phyloP scores from a whole-genome alignment of 1,140 invertebrate species.

The Lucilia cuprina region DNA sequence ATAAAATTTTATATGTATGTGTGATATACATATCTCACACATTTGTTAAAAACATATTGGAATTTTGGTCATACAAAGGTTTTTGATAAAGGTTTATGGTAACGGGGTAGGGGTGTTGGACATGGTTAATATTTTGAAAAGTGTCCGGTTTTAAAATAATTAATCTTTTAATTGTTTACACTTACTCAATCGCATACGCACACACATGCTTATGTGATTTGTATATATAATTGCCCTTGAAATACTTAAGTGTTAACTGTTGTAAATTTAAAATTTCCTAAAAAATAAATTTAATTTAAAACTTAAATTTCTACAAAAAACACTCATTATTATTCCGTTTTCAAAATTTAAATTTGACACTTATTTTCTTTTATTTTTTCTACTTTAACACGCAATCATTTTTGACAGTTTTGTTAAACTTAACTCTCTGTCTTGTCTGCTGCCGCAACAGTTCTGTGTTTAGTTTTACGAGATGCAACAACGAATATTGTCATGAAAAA shows the following conservation, averaged over 20 bases:
- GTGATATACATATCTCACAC: conserved; percentile 25
- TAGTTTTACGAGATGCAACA: neutral
- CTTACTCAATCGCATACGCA: neutral
- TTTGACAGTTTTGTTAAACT: conserved; percentile 15
- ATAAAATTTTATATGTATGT: conserved; percentile 6
- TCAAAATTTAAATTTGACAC: neutral
- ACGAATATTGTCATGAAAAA: conserved; percentile 39
- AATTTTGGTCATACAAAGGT: neutral
- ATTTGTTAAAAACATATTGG: neutral
- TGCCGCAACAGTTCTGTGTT: neutral
- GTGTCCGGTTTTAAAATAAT: conserved; percentile 37
- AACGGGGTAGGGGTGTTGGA: no score
- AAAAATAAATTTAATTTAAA: no score
- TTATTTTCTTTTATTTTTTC: neutral
- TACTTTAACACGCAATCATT: neutral
- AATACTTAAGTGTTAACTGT: no score
- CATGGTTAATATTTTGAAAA: no score
- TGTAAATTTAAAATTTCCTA: no score
- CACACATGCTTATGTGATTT: conserved; percentile 37
- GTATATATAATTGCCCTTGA: conserved; percentile 36
- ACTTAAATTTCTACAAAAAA: neutral
- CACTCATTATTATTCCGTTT: neutral
- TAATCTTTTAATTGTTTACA: conserved; percentile 30
- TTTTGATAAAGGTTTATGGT: neutral
- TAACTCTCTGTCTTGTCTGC: neutral